These are phyloP conservation scores for Chlamydotis undulata DNA, from an alignment of 2,113 vertebrate genomes.

Conservation along the genomic window DNA sequence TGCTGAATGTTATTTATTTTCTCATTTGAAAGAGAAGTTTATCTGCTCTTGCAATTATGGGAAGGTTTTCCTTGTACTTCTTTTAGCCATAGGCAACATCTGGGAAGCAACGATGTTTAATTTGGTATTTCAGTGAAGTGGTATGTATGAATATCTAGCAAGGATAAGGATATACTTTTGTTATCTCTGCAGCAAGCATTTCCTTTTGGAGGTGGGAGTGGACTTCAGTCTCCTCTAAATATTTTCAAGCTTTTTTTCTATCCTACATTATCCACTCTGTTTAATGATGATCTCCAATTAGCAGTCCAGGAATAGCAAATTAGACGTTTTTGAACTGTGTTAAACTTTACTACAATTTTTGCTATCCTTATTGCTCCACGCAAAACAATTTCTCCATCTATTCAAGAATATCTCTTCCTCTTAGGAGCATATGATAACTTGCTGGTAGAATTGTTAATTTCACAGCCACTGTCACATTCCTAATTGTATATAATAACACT, in stretches of 20 bases:
- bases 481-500: neutral
- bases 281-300: neutral
- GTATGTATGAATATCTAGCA: neutral
- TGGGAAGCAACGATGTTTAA: neutral
- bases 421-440: neutral
- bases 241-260: neutral
- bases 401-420: neutral
- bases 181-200: neutral
- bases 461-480: neutral
- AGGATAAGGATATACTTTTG: neutral
- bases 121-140: neutral
- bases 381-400: neutral
- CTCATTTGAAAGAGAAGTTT: neutral
- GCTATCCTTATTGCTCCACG: neutral
- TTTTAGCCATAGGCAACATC: neutral
- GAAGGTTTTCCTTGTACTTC: neutral
- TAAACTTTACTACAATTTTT: neutral
- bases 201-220: neutral
- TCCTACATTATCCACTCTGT: fast-evolving
- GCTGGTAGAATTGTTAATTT: neutral
- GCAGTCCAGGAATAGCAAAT: neutral
- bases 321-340: neutral
- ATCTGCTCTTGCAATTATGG: neutral
- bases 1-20: neutral
- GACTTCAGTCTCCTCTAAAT: neutral